Evolutionary conservation across 1,140 invertebrate genomes (phyloP).

Genomic region (Nasonia giraulti): DNA sequence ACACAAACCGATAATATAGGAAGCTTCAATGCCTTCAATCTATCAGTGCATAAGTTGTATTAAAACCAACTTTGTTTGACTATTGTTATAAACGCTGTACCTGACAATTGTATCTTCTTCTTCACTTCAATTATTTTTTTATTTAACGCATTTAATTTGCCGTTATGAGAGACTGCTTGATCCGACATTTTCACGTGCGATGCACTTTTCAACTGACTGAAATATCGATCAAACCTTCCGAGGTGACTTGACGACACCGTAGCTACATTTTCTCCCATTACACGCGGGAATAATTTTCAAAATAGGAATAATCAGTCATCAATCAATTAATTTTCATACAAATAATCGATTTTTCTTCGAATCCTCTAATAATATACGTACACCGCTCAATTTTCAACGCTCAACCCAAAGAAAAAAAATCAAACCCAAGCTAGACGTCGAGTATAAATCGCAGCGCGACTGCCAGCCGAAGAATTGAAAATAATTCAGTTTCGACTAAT

Average conservation of each 20-base stretch:
- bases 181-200: constrained; percentile 60
- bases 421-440: background rate
- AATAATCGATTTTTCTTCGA: too few relatives aligned
- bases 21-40: too few relatives aligned
- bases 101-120: constrained; percentile 87
- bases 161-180: constrained; percentile 56
- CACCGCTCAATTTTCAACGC: background rate
- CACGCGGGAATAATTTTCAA: too few relatives aligned
- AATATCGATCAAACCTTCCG: constrained; percentile 61
- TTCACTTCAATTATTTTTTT: constrained; percentile 87
- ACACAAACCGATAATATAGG: too few relatives aligned
- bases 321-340: too few relatives aligned
- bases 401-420: background rate
- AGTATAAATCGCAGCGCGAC: background rate
- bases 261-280: background rate
- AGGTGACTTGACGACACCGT: constrained; percentile 40
- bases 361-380: background rate
- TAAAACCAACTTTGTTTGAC: too few relatives aligned
- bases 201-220: constrained; percentile 1
- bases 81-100: constrained; percentile 67
- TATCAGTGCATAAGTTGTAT: too few relatives aligned
- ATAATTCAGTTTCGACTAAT: constrained; percentile 40
- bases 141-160: constrained; percentile 79
- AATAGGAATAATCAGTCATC: too few relatives aligned
- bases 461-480: constrained; percentile 6